These are phyloP conservation scores for Yponomeuta malinellus DNA, from an alignment of 2,888 invertebrate species.

Conservation along the genomic window DNA sequence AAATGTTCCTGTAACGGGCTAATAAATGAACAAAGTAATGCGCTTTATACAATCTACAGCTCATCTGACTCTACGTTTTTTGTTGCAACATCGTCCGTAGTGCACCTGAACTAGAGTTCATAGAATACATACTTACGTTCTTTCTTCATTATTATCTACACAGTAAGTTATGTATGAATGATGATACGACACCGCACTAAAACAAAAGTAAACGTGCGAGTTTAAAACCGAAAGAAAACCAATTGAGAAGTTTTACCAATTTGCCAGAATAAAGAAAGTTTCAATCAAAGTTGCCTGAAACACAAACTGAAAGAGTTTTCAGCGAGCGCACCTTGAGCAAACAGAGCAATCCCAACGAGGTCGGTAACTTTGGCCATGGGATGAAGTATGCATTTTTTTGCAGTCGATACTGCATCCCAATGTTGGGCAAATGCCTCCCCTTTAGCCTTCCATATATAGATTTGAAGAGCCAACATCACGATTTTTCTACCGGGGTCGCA, in stretches of 20 bases:
- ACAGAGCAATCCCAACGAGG: slow-evolving; percentile 29
- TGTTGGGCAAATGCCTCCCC: too few relatives aligned
- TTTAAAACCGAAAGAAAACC: slow-evolving; percentile 49
- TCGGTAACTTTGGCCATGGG: not conserved
- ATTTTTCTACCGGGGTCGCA: too few relatives aligned
- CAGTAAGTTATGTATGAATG: not conserved
- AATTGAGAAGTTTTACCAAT: slow-evolving; percentile 64
- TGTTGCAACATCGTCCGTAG: too few relatives aligned
- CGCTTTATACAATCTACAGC: too few relatives aligned
- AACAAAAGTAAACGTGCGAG: slow-evolving; percentile 17
- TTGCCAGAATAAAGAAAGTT: slow-evolving; percentile 66
- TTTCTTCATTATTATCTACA: not conserved
- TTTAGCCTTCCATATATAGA: too few relatives aligned
- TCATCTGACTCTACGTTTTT: too few relatives aligned
- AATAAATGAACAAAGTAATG: too few relatives aligned
- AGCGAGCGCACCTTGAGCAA: slow-evolving; percentile 40
- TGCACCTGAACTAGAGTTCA: too few relatives aligned
- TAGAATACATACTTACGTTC: too few relatives aligned
- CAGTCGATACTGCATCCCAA: not conserved
- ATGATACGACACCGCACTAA: not conserved
- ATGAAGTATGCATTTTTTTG: not conserved
- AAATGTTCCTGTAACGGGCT: too few relatives aligned
- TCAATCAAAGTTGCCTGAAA: slow-evolving; percentile 58
- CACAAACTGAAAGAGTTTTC: slow-evolving; percentile 51
- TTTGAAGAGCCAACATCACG: too few relatives aligned